Evolutionary conservation across 2,888 invertebrate species (phyloP), one percentile per base, ranked within the genome.

Genomic region (Chrysolina oricalcia): DNA sequence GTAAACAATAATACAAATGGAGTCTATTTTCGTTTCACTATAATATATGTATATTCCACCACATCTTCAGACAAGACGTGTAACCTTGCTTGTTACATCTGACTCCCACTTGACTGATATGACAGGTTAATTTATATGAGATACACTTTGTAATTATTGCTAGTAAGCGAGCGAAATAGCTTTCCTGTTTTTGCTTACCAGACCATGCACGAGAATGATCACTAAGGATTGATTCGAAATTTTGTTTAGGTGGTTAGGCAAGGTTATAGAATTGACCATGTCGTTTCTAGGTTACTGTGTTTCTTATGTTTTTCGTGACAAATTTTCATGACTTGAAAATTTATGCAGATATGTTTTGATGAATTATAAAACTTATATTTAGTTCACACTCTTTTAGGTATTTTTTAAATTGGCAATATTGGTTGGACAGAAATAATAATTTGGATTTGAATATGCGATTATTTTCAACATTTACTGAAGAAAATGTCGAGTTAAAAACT

Each of bases 41-140:
- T 21, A 17, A 13, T 19, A 21, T 21, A 13, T 19, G 11, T 21
- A 53, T 53, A 17, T 21, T 53, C 53, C 21, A 11, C 53, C 53
- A 59, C 10, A 23, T 59, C 59, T 59, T 67, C 35, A 43, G 40
- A 68, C 70, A 66, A 67, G 67, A 56, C 63, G 50, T 70, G 43
- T 41, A 70, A 65, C 76, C 76, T 76, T 76, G 76, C 73, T 50
- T 65, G 70, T 76, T 73, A 73, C 66, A 70, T 48, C 62, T 65
- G 48, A 66, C 72, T 70, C 76, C 73, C 72, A 66, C 73, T 50
- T 67, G 70, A 46, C 46, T 73, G 73, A 67, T 67, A 66, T 72
- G 72, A 72, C 66, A 72, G 59, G 53, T 72, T 66, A 72, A 65
- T 72, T 72, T 66, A 53, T 65, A 66, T 65, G 27, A 56, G 56